Conservation (phyloP, 2,888 invertebrate species). For the Drosophila anomelani region DNA sequence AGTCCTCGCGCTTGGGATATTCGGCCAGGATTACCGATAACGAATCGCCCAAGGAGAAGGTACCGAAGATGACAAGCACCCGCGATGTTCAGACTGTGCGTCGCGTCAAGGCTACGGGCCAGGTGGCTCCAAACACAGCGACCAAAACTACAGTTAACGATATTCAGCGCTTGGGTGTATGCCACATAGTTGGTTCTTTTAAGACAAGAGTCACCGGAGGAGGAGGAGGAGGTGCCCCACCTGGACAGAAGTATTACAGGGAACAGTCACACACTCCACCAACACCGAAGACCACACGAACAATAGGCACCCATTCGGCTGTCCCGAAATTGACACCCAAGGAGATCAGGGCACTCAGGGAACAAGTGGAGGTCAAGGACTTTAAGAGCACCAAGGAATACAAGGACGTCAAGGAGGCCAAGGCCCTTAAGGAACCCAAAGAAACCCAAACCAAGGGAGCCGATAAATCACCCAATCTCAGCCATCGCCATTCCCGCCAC, state of each 20-base stretch:
- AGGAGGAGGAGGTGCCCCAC: neutral
- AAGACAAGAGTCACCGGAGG: conserved; percentile 5
- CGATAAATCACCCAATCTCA: neutral
- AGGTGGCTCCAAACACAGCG: neutral
- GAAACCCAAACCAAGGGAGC: neutral
- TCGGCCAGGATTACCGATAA: neutral
- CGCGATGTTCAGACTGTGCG: conserved; percentile 6
- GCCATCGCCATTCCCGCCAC: conserved; percentile 39
- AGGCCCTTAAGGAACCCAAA: conserved; percentile 4
- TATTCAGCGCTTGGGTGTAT: neutral
- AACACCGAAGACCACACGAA: neutral
- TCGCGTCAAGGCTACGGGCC: neutral
- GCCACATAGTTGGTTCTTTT: neutral
- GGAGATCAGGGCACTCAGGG: neutral
- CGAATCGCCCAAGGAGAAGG: conserved; percentile 7
- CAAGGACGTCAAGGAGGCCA: neutral
- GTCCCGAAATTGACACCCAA: conserved; percentile 2
- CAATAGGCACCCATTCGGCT: neutral
- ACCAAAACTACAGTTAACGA: conserved; percentile 1
- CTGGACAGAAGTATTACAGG: neutral
- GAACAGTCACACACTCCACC: neutral
- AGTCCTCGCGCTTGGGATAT: neutral
- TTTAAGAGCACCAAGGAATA: neutral
- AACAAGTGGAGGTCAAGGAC: neutral
- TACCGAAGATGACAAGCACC: neutral